Evolutionary conservation across 2,113 vertebrate genomes (phyloP).

Genomic region (Psilopogon haemacephalus): DNA sequence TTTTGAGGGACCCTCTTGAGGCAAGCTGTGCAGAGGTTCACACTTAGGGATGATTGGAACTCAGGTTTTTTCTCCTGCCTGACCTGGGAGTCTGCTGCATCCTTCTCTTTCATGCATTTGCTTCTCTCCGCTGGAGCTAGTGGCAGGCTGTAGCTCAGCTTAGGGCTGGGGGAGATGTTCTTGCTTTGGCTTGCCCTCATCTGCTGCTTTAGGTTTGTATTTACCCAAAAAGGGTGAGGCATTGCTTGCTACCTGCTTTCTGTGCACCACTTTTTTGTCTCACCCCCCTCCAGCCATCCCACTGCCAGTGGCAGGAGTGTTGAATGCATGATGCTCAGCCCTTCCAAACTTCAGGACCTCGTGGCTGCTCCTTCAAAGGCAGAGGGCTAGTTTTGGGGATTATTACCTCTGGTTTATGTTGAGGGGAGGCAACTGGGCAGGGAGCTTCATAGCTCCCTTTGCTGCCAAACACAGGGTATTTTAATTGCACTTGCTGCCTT

Average conservation of each 20-base stretch:
- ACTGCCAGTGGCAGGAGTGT: accelerated
- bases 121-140: not conserved
- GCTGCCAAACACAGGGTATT: accelerated
- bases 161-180: too few species aligned
- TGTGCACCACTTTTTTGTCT: accelerated
- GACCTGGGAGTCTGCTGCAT: not conserved
- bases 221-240: not conserved
- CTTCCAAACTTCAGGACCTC: not conserved
- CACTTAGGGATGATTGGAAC: not conserved
- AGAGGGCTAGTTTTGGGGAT: not conserved
- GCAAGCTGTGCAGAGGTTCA: not conserved
- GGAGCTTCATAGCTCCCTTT: not conserved
- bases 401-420: not conserved
- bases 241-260: not conserved
- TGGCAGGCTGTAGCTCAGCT: accelerated
- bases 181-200: not conserved
- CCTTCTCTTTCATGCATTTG: not conserved
- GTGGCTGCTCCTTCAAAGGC: not conserved
- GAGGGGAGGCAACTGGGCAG: not conserved
- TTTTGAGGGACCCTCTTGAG: not conserved
- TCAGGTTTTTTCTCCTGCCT: not conserved
- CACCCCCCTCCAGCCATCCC: accelerated
- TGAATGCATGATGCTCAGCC: not conserved
- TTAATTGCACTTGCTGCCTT: not conserved
- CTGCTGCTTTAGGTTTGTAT: not conserved